These are phyloP conservation scores for Heterocephalus glaber DNA, from an alignment of 2,113 vertebrate species.

Conservation along the genomic window DNA sequence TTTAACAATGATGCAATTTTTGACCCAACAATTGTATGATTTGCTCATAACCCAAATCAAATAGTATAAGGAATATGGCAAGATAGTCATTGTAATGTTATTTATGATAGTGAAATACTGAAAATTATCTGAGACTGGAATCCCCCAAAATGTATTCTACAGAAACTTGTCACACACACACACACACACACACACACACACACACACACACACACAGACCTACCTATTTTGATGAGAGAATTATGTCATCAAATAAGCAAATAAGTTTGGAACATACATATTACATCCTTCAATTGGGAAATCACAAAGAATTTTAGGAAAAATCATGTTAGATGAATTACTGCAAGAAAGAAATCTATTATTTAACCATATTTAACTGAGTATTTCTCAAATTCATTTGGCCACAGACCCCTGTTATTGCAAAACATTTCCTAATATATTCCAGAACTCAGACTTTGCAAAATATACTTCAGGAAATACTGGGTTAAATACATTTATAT, in stretches of 20 bases:
- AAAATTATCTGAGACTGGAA: slow-evolving; percentile 22
- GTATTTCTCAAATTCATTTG: slow-evolving; percentile 39
- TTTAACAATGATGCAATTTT: neutral
- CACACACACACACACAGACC: neutral
- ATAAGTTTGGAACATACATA: neutral
- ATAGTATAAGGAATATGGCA: neutral
- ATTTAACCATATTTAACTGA: neutral
- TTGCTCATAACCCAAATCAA: neutral
- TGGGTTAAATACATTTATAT: neutral
- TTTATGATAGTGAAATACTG: slow-evolving; percentile 21
- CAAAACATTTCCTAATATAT: neutral
- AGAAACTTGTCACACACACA: neutral
- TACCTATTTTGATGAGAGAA: neutral
- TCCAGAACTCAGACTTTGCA: neutral
- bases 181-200: neutral
- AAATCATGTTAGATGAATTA: neutral
- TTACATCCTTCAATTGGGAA: neutral
- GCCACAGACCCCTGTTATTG: neutral
- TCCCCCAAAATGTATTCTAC: neutral
- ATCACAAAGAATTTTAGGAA: neutral
- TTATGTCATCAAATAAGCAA: neutral
- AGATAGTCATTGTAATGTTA: neutral
- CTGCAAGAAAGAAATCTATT: neutral
- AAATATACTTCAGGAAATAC: slow-evolving; percentile 26
- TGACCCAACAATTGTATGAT: slow-evolving; percentile 13